Conservation (phyloP, 2,113 vertebrate genomes). For the Pollimyrus isidori region DNA sequence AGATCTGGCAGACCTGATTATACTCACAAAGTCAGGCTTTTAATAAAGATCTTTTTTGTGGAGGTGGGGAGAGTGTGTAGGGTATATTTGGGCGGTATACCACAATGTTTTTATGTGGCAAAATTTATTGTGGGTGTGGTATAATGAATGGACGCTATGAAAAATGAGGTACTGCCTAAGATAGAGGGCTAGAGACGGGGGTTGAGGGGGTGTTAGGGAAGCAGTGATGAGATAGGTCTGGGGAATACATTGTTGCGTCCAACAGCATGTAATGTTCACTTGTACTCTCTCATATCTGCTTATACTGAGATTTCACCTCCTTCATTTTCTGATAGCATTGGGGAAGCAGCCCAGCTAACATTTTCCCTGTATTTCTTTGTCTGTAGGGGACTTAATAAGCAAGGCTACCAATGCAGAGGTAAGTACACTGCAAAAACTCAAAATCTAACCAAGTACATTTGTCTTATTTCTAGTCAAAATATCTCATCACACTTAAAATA, state of each 20-base stretch:
- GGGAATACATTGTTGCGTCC: neutral
- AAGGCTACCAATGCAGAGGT: slow-evolving; percentile 98
- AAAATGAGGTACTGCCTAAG: neutral
- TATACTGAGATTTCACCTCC: neutral
- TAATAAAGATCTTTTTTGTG: neutral
- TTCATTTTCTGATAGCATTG: neutral
- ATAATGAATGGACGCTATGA: neutral
- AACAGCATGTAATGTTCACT: neutral
- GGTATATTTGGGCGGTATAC: neutral
- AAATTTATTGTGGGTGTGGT: neutral
- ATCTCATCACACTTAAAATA: too few species aligned
- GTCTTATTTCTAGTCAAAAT: too few species aligned
- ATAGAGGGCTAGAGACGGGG: neutral
- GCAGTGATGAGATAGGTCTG: neutral
- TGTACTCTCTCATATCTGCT: neutral
- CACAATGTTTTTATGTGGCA: neutral
- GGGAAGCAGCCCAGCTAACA: neutral
- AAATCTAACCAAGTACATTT: too few species aligned
- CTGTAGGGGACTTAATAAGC: slow-evolving; percentile 91
- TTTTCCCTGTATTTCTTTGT: slow-evolving; percentile 40
- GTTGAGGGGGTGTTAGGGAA: neutral
- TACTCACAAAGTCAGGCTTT: neutral
- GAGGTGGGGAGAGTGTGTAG: neutral
- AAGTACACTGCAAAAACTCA: too few species aligned
- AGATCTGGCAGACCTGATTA: neutral